Percentiles rank a stretch among this genome's conserved stretches.
Evolutionary conservation across 1,140 invertebrate genomes (phyloP).

Genomic region (Drosophila pallidifrons): DNA sequence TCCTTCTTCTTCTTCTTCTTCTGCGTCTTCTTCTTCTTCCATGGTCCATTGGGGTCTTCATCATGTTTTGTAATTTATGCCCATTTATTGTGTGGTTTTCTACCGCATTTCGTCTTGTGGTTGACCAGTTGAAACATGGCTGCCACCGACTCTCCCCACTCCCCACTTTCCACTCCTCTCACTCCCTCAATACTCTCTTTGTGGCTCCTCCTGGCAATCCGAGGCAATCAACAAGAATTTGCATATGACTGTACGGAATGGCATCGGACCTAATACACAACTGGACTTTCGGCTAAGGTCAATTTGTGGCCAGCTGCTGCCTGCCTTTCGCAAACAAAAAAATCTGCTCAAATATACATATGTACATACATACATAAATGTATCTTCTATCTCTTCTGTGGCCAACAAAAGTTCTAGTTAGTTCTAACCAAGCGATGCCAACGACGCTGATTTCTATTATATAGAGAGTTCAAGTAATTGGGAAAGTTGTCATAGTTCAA

Average conservation of each 20-base stretch:
- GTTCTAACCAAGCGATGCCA: conserved; percentile 21
- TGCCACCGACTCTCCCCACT: not conserved
- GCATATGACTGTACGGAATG: conserved; percentile 64
- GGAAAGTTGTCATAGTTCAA: no score
- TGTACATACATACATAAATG: no score
- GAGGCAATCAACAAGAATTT: conserved; percentile 72
- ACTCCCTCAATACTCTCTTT: not conserved
- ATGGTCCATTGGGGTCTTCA: conserved; percentile 41
- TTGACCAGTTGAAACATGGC: conserved; percentile 49
- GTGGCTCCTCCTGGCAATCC: conserved; percentile 26
- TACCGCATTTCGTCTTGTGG: conserved; percentile 72
- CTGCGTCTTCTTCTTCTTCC: no score
- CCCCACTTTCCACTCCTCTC: not conserved
- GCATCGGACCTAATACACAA: not conserved
- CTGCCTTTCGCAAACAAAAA: conserved; percentile 39
- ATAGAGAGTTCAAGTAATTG: no score
- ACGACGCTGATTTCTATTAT: no score
- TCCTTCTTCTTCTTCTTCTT: not conserved
- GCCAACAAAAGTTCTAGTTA: conserved; percentile 41
- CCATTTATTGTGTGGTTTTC: conserved; percentile 81
- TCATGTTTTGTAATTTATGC: conserved; percentile 81
- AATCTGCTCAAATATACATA: no score
- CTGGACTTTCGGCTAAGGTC: conserved; percentile 35
- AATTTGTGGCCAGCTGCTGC: conserved; percentile 62
- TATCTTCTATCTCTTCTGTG: not conserved